phyloP scores from a whole-genome alignment of 2,113 vertebrate species.

The Falco punctatus region DNA sequence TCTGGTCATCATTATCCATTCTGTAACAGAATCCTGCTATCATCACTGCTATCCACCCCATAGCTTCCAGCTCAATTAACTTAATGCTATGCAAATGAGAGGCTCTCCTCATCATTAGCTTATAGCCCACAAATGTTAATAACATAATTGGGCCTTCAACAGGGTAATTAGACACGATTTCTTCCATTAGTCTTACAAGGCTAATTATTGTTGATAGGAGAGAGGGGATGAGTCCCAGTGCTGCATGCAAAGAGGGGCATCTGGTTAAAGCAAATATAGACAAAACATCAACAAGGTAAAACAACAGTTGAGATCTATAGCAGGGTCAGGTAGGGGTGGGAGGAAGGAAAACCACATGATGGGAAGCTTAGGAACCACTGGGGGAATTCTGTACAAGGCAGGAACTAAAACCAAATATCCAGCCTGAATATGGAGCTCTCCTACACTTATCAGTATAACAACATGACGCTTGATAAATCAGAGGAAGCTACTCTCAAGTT shows the following conservation, averaged over 20 bases:
- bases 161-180: conserved; percentile 90
- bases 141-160: conserved; percentile 93
- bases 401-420: not conserved
- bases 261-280: conserved; percentile 68
- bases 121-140: conserved; percentile 85
- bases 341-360: not conserved
- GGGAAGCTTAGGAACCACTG: not conserved
- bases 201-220: conserved; percentile 82
- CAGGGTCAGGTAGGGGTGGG: not conserved
- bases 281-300: conserved; percentile 48
- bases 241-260: conserved; percentile 59
- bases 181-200: conserved; percentile 87
- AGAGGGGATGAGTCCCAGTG: conserved; percentile 69
- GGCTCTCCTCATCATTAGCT: conserved; percentile 88
- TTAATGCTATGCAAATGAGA: conserved; percentile 98
- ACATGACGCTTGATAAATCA: not conserved
- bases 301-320: conserved; percentile 5
- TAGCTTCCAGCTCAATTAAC: conserved; percentile 89
- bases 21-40: conserved; percentile 87
- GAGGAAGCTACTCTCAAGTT: not conserved
- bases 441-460: not conserved
- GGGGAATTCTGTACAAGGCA: not conserved
- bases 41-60: conserved; percentile 77
- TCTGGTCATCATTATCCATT: conserved; percentile 87
- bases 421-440: not conserved